phyloP scores from a whole-genome alignment of 2,888 invertebrate species.

The Chrysolina haemoptera region DNA sequence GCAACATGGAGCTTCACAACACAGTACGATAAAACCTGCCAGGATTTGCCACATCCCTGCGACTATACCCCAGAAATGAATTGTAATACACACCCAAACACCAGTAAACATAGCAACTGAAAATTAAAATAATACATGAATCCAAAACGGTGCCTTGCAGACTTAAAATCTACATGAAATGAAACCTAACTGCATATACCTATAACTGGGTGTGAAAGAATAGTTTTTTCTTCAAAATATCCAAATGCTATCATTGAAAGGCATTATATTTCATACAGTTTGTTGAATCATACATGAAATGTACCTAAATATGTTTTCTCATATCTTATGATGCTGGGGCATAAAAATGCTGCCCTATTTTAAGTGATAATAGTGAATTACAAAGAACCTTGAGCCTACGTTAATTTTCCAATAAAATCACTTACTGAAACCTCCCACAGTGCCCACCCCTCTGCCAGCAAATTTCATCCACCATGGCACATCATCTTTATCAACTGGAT shows the following conservation, averaged over 20 bases:
- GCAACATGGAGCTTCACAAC: conserved; percentile 97
- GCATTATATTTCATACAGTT: too few species aligned
- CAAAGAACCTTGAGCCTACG: not conserved
- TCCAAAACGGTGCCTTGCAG: too few species aligned
- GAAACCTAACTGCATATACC: too few species aligned
- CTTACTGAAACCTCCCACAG: conserved; percentile 88
- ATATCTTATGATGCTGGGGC: too few species aligned
- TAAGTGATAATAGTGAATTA: not conserved
- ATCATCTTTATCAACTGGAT: conserved; percentile 84
- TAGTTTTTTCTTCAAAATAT: too few species aligned
- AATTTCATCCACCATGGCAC: conserved; percentile 93
- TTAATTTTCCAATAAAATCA: conserved; percentile 54
- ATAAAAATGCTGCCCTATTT: not conserved
- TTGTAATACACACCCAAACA: conserved; percentile 80
- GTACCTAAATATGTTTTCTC: too few species aligned
- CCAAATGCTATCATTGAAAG: too few species aligned
- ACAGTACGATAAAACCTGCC: conserved; percentile 89
- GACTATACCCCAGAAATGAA: conserved; percentile 77
- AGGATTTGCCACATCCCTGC: conserved; percentile 91
- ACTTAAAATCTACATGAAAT: too few species aligned
- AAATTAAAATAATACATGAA: conserved; percentile 60
- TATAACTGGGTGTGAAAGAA: too few species aligned
- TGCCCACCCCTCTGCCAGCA: conserved; percentile 86
- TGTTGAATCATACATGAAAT: too few species aligned
- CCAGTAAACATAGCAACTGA: conserved; percentile 90